phyloP scores from a whole-genome alignment of 2,888 invertebrate species.

The Oligia latruncula region DNA sequence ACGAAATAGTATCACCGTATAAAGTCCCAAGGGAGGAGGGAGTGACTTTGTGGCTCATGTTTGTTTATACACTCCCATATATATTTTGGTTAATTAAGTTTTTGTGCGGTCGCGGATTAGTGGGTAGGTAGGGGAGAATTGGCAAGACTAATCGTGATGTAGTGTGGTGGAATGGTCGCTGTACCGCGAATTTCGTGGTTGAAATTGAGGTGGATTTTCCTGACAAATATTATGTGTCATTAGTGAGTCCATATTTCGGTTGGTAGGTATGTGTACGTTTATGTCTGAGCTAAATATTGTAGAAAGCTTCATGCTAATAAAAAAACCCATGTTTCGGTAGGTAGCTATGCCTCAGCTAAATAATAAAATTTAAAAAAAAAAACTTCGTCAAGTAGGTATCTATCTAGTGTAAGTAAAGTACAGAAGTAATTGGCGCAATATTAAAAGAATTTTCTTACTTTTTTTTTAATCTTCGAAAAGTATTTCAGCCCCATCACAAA shows the following conservation, averaged over 20 bases:
- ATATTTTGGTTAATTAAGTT: conserved; percentile 90
- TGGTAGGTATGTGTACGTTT: neutral
- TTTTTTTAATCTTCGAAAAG: no score
- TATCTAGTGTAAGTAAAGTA: no score
- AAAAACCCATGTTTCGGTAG: neutral
- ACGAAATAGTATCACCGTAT: conserved; percentile 89
- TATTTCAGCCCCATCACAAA: neutral
- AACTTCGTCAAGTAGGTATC: no score
- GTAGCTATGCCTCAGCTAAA: no score
- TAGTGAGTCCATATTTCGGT: neutral
- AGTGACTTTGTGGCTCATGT: conserved; percentile 83
- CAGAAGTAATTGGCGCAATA: no score
- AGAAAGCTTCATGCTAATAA: neutral
- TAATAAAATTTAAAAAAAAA: no score
- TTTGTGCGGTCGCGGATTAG: conserved; percentile 86
- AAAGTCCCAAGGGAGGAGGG: conserved; percentile 85
- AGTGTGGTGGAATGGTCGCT: conserved; percentile 63
- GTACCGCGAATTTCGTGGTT: conserved; percentile 36
- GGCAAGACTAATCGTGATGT: conserved; percentile 78
- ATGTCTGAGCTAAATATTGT: neutral
- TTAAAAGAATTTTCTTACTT: no score
- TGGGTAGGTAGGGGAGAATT: conserved; percentile 73
- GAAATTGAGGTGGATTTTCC: conserved; percentile 39
- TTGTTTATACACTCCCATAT: conserved; percentile 87
- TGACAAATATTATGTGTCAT: conserved; percentile 34